A percentile compares a stretch with the other conserved stretches of the same genome.
Evolutionary conservation across 2,113 vertebrate species (phyloP).

Genomic region (Tenrec ecaudatus): DNA sequence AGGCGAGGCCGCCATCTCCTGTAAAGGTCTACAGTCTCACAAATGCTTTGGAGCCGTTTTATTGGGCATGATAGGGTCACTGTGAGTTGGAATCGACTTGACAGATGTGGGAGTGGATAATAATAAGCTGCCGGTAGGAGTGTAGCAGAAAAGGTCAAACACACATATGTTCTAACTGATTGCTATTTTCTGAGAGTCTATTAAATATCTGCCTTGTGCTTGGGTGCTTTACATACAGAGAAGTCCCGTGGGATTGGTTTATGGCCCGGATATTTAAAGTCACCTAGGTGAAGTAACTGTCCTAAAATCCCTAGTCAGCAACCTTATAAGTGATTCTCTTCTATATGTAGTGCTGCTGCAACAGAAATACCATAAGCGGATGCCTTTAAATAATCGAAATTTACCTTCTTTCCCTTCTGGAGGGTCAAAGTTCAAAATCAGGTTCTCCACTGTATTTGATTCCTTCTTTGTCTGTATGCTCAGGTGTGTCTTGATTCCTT

Average conservation of each 20-base stretch:
- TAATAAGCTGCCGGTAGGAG: slow-evolving; percentile 38
- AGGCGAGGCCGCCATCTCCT: too few species aligned
- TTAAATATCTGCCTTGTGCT: not conserved
- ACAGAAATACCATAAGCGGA: not conserved
- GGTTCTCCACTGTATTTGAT: not conserved
- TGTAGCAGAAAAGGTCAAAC: slow-evolving; percentile 20
- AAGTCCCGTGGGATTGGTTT: slow-evolving; percentile 9
- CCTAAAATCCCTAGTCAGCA: not conserved
- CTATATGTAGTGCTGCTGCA: not conserved
- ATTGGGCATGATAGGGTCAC: too few species aligned
- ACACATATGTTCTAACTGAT: not conserved
- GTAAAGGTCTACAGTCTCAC: too few species aligned
- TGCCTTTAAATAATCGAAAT: not conserved
- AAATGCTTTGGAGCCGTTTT: too few species aligned
- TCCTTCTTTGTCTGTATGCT: not conserved
- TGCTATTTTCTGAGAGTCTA: slow-evolving; percentile 23
- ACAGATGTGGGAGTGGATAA: not conserved
- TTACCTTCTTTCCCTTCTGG: not conserved
- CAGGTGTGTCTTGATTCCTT: not conserved
- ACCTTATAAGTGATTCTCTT: not conserved
- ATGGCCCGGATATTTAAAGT: slow-evolving; percentile 3
- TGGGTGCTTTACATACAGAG: slow-evolving; percentile 19
- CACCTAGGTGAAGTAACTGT: not conserved
- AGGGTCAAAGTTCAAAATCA: not conserved
- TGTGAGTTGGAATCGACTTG: too few species aligned